Percentiles rank a stretch among this genome's conserved stretches.
phyloP scores from a whole-genome alignment of 2,888 invertebrate genomes.

The Drosophila quinaria region DNA sequence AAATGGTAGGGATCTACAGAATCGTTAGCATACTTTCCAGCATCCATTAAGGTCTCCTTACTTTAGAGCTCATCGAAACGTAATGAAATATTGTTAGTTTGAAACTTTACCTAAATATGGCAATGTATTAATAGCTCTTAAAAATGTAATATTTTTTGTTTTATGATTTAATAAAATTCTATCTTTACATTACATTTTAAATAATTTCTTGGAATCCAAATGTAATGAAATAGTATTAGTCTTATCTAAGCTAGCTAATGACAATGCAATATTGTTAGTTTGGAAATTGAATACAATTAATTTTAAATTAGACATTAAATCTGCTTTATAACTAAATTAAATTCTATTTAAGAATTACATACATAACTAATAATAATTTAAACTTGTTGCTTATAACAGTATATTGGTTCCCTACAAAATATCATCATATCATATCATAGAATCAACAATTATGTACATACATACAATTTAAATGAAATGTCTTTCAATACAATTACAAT shows the following conservation, averaged over 20 bases:
- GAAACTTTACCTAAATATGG: background rate
- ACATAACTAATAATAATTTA: background rate
- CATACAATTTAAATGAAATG: slow-evolving; percentile 11
- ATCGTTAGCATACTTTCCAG: slow-evolving; percentile 54
- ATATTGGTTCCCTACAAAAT: background rate
- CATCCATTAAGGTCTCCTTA: slow-evolving; percentile 7
- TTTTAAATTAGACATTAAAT: too few species aligned
- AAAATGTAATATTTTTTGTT: background rate
- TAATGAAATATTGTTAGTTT: slow-evolving; percentile 1
- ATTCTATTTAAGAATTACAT: too few species aligned
- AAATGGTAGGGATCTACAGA: slow-evolving; percentile 21
- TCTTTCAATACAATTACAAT: slow-evolving; percentile 27
- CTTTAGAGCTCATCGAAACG: slow-evolving; percentile 19
- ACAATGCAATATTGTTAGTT: too few species aligned
- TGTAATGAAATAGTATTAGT: background rate
- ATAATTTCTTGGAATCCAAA: background rate
- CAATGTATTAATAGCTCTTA: background rate
- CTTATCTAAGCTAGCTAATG: background rate
- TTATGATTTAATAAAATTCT: background rate
- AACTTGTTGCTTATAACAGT: slow-evolving; percentile 27
- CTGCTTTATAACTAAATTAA: too few species aligned
- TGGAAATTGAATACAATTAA: too few species aligned
- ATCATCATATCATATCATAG: background rate
- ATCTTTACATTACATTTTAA: background rate
- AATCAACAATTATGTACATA: background rate